phyloP scores from a whole-genome alignment of 2,113 vertebrate genomes.

The Tursiops truncatus region DNA sequence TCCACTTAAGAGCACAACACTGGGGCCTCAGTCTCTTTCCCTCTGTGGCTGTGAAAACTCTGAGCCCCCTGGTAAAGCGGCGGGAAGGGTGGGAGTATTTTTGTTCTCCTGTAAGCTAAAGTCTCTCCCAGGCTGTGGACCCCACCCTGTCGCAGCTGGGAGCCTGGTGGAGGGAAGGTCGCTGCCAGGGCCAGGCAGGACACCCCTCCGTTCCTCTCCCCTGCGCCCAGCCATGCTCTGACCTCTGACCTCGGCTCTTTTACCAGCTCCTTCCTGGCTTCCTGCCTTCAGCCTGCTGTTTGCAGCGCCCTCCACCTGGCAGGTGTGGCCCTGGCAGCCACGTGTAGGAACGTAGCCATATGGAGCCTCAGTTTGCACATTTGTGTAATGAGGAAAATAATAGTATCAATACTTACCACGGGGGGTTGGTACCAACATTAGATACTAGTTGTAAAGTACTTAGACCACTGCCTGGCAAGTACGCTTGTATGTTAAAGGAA shows the following conservation, averaged over 20 bases:
- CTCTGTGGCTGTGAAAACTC: neutral
- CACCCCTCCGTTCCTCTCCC: neutral
- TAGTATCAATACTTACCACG: neutral
- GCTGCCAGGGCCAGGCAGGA: neutral
- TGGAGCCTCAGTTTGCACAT: neutral
- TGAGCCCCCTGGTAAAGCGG: neutral
- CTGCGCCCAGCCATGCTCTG: neutral
- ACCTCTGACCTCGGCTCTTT: neutral
- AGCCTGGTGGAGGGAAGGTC: neutral
- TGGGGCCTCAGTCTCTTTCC: accelerated
- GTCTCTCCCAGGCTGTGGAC: neutral
- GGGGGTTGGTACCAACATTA: neutral
- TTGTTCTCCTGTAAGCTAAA: neutral
- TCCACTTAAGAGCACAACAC: neutral
- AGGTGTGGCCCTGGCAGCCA: too few species aligned
- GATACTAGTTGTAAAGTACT: neutral
- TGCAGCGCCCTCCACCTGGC: neutral
- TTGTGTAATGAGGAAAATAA: neutral
- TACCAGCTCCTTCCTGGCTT: neutral
- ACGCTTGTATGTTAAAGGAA: neutral
- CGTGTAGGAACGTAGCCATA: neutral
- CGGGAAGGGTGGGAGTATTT: neutral
- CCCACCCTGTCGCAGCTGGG: neutral
- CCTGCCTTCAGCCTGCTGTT: neutral
- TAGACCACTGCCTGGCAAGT: neutral